A percentile compares a stretch with the other conserved stretches of the same genome.
These are phyloP conservation scores for Hydractinia symbiolongicarpus DNA, from an alignment of 30 jellyfish, hydroid and myxozoan genomes.

Conservation along the genomic window DNA sequence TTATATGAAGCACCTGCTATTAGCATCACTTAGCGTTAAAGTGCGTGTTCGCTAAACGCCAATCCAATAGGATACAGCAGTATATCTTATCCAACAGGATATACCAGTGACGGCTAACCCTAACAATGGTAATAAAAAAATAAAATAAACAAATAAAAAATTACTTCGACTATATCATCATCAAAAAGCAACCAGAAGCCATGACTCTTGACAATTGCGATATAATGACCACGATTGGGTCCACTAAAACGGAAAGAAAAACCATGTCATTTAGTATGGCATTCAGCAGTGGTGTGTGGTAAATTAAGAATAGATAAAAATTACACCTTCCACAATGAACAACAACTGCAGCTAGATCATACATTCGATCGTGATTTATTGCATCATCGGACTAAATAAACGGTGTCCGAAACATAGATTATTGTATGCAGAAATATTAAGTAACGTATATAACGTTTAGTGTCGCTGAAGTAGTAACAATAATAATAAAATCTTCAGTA, in stretches of 20 bases:
- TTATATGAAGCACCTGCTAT: too few relatives aligned
- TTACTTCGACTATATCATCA: conserved; percentile 83
- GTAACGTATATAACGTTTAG: too few relatives aligned
- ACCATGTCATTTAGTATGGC: background rate
- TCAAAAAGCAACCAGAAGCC: conserved; percentile 84
- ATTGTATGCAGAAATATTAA: too few relatives aligned
- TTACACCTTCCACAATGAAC: conserved; percentile 86
- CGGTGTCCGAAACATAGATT: background rate
- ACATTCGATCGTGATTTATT: conserved; percentile 66
- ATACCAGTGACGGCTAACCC: background rate
- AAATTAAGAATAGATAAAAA: background rate
- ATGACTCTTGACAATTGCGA: conserved; percentile 72
- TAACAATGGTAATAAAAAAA: background rate
- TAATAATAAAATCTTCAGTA: too few relatives aligned
- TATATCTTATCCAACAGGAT: too few relatives aligned
- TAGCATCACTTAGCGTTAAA: too few relatives aligned
- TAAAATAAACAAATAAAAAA: background rate
- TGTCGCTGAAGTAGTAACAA: too few relatives aligned
- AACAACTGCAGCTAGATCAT: conserved; percentile 77
- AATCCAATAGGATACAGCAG: too few relatives aligned
- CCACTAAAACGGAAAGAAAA: conserved; percentile 43
- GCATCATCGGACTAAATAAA: conserved; percentile 70
- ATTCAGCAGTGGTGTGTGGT: background rate
- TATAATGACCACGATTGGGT: conserved; percentile 89
- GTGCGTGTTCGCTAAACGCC: too few relatives aligned